Base-by-base conservation (phyloP, 2,113 vertebrate genomes). In the Acrocephalus kingi region DNA sequence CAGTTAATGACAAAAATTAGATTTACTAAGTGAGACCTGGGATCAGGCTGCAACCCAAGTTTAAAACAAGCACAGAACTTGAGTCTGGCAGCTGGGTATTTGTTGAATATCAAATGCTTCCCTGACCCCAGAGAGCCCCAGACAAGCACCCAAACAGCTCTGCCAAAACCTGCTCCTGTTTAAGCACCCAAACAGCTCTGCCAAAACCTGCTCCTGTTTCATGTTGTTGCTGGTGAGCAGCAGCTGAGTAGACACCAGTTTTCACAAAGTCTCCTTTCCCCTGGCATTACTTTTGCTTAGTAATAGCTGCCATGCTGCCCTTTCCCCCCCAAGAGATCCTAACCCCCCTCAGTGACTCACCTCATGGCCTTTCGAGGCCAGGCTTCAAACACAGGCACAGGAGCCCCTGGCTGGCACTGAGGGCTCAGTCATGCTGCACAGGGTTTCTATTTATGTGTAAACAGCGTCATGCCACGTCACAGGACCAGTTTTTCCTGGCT, bases 391-490 rank as follows among this genome's bases (percentile, higher is more conserved):
- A 21, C 20, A 46, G 23, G 61, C 52, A 51, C 87, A 61, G 68
- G 0, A 89, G 72, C 63, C 63, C 63, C 63, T 19, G 56, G 72
- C 63, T 69, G 79, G 14, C 8, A 1, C 72, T 43, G 56, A 22
- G 35, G 87, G 41, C 55, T 56, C 10, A 0, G 64, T 30, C 56
- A 24, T 35, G 30, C 55, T 16, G 5, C 43, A 16, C 14, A 2
- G 20, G 27, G 39, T 52, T 71, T 75, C 83, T 85, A 2, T 82
- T 87, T 59, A 2, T 27, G 24, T 56, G 28, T 33, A 5, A 72
- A 21, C 48, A 58, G 64, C 0, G 0, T 77, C 49, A 69, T 51
- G 63, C 59, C 23, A 35, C 1, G 0, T 87, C 64, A 71, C 33
- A 71, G 69, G 59, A 27, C 30, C 31, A 3, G 17, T 3, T 37